Conservation (phyloP, 2,113 vertebrate species). For the Etia nguti region DNA sequence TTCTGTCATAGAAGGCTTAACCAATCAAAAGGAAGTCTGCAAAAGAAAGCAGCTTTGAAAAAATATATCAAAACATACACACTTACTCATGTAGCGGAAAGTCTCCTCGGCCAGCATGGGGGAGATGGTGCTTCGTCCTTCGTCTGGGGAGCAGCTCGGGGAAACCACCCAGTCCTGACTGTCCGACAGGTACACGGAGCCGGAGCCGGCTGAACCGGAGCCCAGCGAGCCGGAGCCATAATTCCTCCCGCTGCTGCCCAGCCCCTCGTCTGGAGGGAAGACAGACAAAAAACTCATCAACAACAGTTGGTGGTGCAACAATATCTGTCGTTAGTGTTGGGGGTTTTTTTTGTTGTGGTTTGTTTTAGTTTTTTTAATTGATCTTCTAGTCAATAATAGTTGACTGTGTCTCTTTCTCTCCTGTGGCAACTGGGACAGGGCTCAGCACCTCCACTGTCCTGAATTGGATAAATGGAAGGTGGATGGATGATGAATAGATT, state of each 20-base stretch:
- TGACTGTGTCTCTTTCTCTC: not conserved
- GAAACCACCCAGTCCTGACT: slow-evolving; percentile 83
- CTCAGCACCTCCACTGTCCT: not conserved
- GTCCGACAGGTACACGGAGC: slow-evolving; percentile 86
- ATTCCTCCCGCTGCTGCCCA: slow-evolving; percentile 65
- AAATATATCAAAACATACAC: not conserved
- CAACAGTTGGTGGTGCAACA: too few relatives aligned
- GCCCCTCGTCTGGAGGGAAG: slow-evolving; percentile 74
- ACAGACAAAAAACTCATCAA: not conserved
- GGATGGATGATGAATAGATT: not conserved
- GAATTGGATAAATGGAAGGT: not conserved
- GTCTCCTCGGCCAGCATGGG: slow-evolving; percentile 82
- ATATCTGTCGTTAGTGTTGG: not conserved
- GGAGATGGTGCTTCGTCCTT: slow-evolving; percentile 69
- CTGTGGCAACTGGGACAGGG: not conserved
- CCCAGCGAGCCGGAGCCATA: slow-evolving; percentile 54
- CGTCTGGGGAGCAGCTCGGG: slow-evolving; percentile 62
- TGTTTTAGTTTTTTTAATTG: not conserved
- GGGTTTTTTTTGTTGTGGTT: fast-evolving
- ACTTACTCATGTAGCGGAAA: slow-evolving; percentile 93
- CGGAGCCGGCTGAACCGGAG: slow-evolving; percentile 60
- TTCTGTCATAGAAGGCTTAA: not conserved
- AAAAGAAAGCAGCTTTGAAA: not conserved
- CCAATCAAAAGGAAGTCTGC: not conserved
- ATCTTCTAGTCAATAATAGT: not conserved